Percentiles rank a stretch among this genome's conserved stretches.
Evolutionary conservation across 2,113 vertebrate species (phyloP).

Genomic region (Camelus bactrianus): DNA sequence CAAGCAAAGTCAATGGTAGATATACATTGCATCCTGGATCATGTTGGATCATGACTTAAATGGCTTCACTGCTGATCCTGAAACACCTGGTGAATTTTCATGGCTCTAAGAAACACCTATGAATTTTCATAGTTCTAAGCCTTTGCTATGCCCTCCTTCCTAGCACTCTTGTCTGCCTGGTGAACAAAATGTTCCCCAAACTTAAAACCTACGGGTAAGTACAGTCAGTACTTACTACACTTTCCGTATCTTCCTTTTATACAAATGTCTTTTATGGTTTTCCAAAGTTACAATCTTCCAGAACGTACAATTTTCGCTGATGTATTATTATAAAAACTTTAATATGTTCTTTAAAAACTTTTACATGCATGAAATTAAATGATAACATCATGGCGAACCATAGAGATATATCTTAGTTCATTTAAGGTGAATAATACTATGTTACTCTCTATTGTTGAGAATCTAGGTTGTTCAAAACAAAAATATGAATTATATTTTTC

Average conservation of each 20-base stretch:
- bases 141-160: neutral
- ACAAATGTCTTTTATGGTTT: neutral
- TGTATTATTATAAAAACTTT: neutral
- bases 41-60: neutral
- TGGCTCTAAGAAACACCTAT: neutral
- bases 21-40: accelerated
- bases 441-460: neutral
- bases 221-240: neutral
- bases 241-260: neutral
- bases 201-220: neutral
- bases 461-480: slow-evolving; percentile 32
- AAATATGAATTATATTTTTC: neutral
- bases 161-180: neutral
- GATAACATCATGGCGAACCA: neutral
- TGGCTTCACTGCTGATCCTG: neutral
- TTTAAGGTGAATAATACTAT: neutral
- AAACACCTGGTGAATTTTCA: neutral
- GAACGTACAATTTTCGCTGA: neutral
- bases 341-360: neutral
- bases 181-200: neutral
- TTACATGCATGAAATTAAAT: slow-evolving; percentile 36
- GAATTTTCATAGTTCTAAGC: neutral
- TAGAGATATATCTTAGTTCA: slow-evolving; percentile 13
- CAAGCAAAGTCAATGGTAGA: neutral
- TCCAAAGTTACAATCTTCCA: neutral